phyloP scores from a whole-genome alignment of 2,113 vertebrate species.

The Lethenteron camtschaticum region DNA sequence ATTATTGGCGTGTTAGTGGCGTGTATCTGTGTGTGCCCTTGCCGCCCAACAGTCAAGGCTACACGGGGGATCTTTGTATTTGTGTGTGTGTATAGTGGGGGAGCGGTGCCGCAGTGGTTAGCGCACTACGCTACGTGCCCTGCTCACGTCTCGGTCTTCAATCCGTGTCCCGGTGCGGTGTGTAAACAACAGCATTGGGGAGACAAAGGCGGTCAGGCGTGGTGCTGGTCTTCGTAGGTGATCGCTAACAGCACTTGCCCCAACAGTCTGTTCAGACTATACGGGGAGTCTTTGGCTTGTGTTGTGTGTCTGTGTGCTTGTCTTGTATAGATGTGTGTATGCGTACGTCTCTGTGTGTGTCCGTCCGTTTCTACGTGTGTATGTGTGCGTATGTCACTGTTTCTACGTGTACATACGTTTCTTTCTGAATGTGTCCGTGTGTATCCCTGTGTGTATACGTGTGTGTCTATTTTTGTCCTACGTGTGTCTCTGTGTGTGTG shows the following conservation, averaged over 20 bases:
- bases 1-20: not conserved
- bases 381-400: not conserved
- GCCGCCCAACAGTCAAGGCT: not conserved
- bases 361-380: not conserved
- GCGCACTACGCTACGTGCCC: not conserved
- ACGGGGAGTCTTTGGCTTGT: not conserved
- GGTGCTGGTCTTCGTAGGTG: not conserved
- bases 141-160: not conserved
- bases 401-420: not conserved
- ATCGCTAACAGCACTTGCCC: too few relatives aligned
- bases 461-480: too few relatives aligned
- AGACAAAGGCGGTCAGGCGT: not conserved
- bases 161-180: not conserved
- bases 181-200: not conserved
- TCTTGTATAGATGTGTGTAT: not conserved
- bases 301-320: not conserved
- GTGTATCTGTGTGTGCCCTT: not conserved
- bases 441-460: too few relatives aligned
- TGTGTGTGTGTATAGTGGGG: not conserved
- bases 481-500: too few relatives aligned
- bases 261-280: not conserved
- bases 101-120: not conserved
- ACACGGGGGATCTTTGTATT: not conserved
- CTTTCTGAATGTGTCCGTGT: not conserved
- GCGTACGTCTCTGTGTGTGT: not conserved